Percentiles rank a stretch among this genome's conserved stretches.
phyloP scores from a whole-genome alignment of 2,888 invertebrate genomes.

The Eupithecia centaureata region DNA sequence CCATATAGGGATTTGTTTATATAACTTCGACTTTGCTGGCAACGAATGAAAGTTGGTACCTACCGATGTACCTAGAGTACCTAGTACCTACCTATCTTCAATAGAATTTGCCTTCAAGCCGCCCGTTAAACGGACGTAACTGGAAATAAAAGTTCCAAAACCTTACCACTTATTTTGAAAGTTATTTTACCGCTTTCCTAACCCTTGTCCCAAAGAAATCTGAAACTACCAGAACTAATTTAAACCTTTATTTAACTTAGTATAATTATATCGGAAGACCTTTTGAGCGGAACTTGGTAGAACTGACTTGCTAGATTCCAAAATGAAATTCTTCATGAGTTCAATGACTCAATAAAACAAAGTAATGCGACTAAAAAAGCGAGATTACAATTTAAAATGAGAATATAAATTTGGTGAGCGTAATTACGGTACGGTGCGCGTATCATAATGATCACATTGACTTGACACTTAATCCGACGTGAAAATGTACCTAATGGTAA shows the following conservation, averaged over 20 bases:
- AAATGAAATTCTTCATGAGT: slow-evolving; percentile 36
- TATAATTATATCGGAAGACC: slow-evolving; percentile 16
- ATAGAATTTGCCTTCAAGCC: slow-evolving; percentile 2
- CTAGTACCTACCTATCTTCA: too few species aligned
- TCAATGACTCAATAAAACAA: slow-evolving; percentile 40
- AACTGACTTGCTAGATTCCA: neutral
- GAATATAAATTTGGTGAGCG: slow-evolving; percentile 37
- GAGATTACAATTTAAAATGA: slow-evolving; percentile 38
- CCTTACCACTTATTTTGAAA: neutral
- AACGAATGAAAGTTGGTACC: neutral
- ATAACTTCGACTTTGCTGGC: slow-evolving; percentile 24
- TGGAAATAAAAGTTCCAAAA: neutral
- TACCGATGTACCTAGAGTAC: neutral
- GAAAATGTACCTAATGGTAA: slow-evolving; percentile 28
- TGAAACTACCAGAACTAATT: slow-evolving; percentile 14
- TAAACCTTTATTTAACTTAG: slow-evolving; percentile 7
- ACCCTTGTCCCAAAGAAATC: slow-evolving; percentile 3
- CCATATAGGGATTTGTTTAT: slow-evolving; percentile 38
- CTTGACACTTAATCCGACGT: slow-evolving; percentile 30
- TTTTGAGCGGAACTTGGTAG: neutral
- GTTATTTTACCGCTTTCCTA: slow-evolving; percentile 6
- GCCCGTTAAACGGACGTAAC: neutral
- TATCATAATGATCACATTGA: slow-evolving; percentile 34
- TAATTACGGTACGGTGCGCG: slow-evolving; percentile 34
- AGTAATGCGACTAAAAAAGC: slow-evolving; percentile 35